Evolutionary conservation across 2,113 vertebrate species (phyloP).

Genomic region (Macaca mulatta): DNA sequence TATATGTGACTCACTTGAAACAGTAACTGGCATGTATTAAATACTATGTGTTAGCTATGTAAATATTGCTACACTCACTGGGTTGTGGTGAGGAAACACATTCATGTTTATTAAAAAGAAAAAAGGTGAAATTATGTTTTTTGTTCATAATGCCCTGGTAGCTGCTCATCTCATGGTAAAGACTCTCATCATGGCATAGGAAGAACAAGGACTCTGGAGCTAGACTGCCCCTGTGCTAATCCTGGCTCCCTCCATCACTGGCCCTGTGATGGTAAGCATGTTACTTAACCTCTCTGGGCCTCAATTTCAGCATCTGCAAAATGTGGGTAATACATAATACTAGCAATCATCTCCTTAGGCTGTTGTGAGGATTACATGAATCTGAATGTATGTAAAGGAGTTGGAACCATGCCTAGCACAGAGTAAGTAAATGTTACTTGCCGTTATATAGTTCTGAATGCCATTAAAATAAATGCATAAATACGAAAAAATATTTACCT

Average conservation of each 20-base stretch:
- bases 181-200: fast-evolving
- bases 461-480: background rate
- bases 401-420: background rate
- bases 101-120: background rate
- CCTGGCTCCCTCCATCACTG: background rate
- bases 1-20: too few species aligned
- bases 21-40: background rate
- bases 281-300: background rate
- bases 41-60: background rate
- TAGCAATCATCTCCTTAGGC: background rate
- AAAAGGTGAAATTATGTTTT: background rate
- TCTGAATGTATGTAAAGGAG: background rate
- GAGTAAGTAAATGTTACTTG: background rate
- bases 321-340: background rate
- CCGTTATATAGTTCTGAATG: background rate
- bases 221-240: background rate
- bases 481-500: background rate
- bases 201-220: background rate
- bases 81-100: background rate
- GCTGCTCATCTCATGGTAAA: background rate
- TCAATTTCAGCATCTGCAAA: background rate
- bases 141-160: background rate
- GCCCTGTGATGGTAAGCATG: background rate
- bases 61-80: background rate
- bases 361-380: background rate